Percentiles rank a stretch among this genome's conserved stretches.
Conservation (phyloP, 35 echinoderm and acorn worm genomes). For the Antedon bifida region DNA sequence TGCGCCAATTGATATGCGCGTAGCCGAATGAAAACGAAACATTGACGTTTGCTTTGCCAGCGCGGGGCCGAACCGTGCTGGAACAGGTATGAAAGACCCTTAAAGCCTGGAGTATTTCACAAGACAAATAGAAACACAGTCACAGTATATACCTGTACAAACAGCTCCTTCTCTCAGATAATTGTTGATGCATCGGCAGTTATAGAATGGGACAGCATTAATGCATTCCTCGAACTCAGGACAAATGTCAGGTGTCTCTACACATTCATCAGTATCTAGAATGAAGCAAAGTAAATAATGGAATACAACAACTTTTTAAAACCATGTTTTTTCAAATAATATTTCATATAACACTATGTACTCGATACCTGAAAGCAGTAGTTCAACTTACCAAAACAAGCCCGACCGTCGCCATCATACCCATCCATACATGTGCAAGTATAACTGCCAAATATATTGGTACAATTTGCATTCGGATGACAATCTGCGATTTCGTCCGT, state of each 20-base stretch:
- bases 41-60: too few species aligned
- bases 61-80: too few species aligned
- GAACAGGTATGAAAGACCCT: too few species aligned
- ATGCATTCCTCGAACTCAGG: background rate
- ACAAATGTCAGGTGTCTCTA: background rate
- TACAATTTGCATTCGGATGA: constrained; percentile 24
- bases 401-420: constrained; percentile 11
- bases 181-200: background rate
- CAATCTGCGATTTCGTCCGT: constrained; percentile 11
- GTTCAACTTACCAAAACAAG: constrained; percentile 26
- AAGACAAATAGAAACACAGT: too few species aligned
- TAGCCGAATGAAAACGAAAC: too few species aligned
- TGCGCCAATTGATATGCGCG: too few species aligned
- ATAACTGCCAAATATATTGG: constrained; percentile 14
- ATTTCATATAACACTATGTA: too few species aligned
- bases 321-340: too few species aligned
- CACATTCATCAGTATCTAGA: background rate
- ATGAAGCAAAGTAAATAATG: too few species aligned
- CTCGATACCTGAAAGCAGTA: too few species aligned
- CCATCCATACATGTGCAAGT: constrained; percentile 20
- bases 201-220: background rate
- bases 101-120: too few species aligned
- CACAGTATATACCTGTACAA: background rate
- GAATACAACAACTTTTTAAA: too few species aligned
- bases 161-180: background rate